Conservation (phyloP, 1,140 invertebrate genomes). For the Psilanteris sp. region DNA sequence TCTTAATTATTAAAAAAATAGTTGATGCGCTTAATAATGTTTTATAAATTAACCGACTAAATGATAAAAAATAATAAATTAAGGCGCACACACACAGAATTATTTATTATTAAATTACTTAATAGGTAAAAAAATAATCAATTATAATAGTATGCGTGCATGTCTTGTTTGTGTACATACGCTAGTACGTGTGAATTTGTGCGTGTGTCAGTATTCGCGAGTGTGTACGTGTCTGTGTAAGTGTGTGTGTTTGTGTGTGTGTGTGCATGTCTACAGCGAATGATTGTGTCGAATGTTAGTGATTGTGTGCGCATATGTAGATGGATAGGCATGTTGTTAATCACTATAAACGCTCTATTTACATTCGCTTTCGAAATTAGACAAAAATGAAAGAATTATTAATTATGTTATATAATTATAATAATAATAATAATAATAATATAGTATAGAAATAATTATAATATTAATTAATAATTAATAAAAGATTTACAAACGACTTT, state of each 20-base stretch:
- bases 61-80: constrained; percentile 44
- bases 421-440: no score
- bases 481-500: constrained; percentile 56
- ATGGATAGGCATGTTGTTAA: constrained; percentile 12
- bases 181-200: no score
- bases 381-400: constrained; percentile 19
- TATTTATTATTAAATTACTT: constrained; percentile 32
- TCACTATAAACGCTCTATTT: constrained; percentile 45
- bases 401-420: no score
- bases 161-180: no score
- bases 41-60: constrained; percentile 34
- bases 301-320: background rate
- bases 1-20: constrained; percentile 17
- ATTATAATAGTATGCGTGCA: constrained; percentile 22
- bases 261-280: constrained; percentile 24
- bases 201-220: no score
- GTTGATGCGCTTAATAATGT: constrained; percentile 5
- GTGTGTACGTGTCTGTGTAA: no score
- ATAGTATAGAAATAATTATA: constrained; percentile 10
- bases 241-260: constrained; percentile 7
- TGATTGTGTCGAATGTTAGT: no score
- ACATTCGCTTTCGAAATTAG: constrained; percentile 46
- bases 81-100: constrained; percentile 26
- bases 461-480: constrained; percentile 26
- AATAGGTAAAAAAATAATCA: constrained; percentile 33